Evolutionary conservation across 2,888 invertebrate genomes (phyloP).

Genomic region (Leptopilina syphax): DNA sequence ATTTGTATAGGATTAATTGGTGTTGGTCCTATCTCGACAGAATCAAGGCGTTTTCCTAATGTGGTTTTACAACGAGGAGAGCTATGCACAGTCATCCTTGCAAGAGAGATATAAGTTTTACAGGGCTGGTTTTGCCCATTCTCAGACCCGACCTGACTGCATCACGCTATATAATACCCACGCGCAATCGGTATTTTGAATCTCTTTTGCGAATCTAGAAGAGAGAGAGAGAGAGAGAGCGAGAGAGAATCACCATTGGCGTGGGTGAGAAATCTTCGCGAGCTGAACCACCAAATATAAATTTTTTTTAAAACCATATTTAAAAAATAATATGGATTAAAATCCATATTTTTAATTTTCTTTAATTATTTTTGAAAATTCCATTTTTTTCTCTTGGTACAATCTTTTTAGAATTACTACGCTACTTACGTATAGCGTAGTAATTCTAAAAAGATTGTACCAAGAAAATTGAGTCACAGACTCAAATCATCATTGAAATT

Average conservation of each 20-base stretch:
- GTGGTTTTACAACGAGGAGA: slow-evolving; percentile 19
- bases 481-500: too few relatives aligned
- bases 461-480: too few relatives aligned
- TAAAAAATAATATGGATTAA: too few relatives aligned
- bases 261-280: slow-evolving; percentile 26
- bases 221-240: not conserved
- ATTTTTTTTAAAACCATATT: not conserved
- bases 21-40: slow-evolving; percentile 27
- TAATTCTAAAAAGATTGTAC: too few relatives aligned
- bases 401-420: too few relatives aligned
- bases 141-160: slow-evolving; percentile 17
- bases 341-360: too few relatives aligned
- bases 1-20: slow-evolving; percentile 38
- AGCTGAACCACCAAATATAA: not conserved
- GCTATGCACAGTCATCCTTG: slow-evolving; percentile 30
- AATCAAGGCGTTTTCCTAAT: slow-evolving; percentile 40
- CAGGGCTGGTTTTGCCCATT: slow-evolving; percentile 20
- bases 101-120: slow-evolving; percentile 15
- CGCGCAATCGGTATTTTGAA: slow-evolving; percentile 32
- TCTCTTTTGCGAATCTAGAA: slow-evolving; percentile 33
- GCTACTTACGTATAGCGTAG: too few relatives aligned
- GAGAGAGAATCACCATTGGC: not conserved
- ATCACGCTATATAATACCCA: slow-evolving; percentile 15
- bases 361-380: too few relatives aligned
- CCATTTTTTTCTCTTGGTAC: too few relatives aligned